Base-by-base conservation (phyloP, 2,113 vertebrate genomes). In the Podiceps cristatus region DNA sequence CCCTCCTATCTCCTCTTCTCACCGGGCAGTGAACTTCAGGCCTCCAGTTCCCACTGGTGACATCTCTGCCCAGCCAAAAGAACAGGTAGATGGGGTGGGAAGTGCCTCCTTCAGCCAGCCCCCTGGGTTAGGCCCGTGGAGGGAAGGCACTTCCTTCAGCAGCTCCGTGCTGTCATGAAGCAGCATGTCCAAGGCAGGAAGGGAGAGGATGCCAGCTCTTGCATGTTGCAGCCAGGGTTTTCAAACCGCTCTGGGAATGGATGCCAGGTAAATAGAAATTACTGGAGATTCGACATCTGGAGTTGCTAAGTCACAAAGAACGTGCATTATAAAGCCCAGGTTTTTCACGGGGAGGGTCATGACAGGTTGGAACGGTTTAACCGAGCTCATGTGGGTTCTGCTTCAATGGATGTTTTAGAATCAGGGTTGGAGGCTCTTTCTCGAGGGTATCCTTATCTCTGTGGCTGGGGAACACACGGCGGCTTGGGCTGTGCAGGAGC, bases 161-260 rank as follows among this genome's bases (percentile, higher is more conserved):
- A 73, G 37, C 56, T 83, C 71, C 0, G 0, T 60, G 78, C 49
- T 76, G 37, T 88, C 91, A 19, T 92, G 94, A 96, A 74, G 90
- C 72, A 91, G 83, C 92, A 74, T 0, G 72, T 84, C 88, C 69
- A 35, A 71, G 88, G 77, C 72, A 83, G 88, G 83, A 93, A 97
- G 52, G 68, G 86, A 75, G 68, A 81, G 19, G 55, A 25, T 88
- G 88, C 90, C 95, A 95, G 25, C 72, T 87, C 60, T 20, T 78
- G 68, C 77, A 45, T 91, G 86, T 84, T 86, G 64, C 2, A 2
- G 67, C 79, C 3, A 3, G 44, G 75, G n/a, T 93, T 93, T 88
- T 91, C 52, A 64, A 56, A 44, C 7, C 68, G 60, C 92, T 47
- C 7, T 8, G 0, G 86, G 72, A 20, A 37, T 44, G 55, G 55